Conservation (phyloP, 2,113 vertebrate genomes). For the Plecotus auritus region DNA sequence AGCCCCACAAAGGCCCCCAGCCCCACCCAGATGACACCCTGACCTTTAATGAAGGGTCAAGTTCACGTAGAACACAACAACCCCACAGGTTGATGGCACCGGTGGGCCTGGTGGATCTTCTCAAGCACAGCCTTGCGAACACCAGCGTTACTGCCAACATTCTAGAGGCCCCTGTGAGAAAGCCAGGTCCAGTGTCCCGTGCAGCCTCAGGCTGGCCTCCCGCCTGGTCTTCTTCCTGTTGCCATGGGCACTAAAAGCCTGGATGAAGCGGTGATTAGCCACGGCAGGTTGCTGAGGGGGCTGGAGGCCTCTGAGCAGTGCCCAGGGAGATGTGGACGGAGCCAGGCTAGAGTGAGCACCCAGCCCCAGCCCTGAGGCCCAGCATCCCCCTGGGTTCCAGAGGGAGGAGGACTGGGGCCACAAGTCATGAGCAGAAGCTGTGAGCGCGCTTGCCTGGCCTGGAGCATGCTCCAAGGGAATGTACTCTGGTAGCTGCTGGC, state of each 20-base stretch:
- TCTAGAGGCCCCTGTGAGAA: neutral
- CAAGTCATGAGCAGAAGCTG: neutral
- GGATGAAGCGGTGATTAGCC: neutral
- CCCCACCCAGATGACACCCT: neutral
- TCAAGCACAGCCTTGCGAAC: neutral
- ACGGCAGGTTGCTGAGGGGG: neutral
- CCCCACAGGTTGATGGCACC: rapidly evolving
- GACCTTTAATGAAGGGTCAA: neutral
- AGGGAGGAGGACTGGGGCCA: neutral
- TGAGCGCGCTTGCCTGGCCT: rapidly evolving
- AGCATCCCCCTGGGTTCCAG: neutral
- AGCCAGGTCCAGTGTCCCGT: rapidly evolving
- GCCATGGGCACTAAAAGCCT: conserved; percentile 46
- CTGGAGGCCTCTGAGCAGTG: neutral
- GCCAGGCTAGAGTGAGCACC: neutral
- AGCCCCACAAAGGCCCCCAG: neutral
- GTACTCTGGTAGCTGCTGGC: neutral
- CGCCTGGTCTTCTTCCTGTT: neutral
- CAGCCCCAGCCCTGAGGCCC: neutral
- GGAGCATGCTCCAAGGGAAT: neutral
- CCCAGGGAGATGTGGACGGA: too few species aligned
- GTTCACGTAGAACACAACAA: rapidly evolving
- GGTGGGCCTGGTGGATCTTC: neutral
- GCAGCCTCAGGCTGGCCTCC: neutral
- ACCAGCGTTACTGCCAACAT: rapidly evolving